Conservation (phyloP, 2,888 invertebrate genomes). For the Frankliniella intonsa region DNA sequence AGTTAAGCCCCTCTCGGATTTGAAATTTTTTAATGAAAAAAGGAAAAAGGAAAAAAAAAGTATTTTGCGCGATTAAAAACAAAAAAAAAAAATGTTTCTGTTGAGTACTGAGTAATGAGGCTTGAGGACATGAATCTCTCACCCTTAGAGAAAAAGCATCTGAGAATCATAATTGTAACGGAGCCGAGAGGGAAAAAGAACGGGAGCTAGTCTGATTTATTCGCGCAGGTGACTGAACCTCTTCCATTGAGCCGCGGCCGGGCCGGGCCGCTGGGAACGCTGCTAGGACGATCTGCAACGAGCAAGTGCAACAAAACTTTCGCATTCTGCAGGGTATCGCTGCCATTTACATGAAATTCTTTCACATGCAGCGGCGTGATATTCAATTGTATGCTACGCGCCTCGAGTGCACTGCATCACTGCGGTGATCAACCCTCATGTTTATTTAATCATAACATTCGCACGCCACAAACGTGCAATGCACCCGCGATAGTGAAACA, state of each 20-base stretch:
- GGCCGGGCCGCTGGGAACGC: not conserved
- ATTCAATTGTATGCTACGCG: not conserved
- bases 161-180: not conserved
- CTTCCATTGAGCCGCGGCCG: not conserved
- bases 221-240: not conserved
- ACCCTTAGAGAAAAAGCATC: not conserved
- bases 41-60: not conserved
- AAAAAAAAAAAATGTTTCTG: too few species aligned
- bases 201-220: too few species aligned
- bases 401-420: not conserved
- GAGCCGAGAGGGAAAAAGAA: not conserved
- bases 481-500: too few species aligned
- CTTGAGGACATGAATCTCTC: not conserved
- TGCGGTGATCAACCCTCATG: not conserved
- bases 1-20: not conserved
- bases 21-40: not conserved
- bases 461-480: not conserved
- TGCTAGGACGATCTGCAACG: not conserved
- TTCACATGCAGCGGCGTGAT: not conserved
- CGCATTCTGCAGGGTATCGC: not conserved
- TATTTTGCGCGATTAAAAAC: not conserved
- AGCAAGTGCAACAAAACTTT: slow-evolving; percentile 1
- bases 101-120: not conserved
- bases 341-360: not conserved
- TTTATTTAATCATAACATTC: not conserved